These are phyloP conservation scores for Eulemur mongoz DNA, from an alignment of 2,797 vertebrate species.

Conservation along the genomic window DNA sequence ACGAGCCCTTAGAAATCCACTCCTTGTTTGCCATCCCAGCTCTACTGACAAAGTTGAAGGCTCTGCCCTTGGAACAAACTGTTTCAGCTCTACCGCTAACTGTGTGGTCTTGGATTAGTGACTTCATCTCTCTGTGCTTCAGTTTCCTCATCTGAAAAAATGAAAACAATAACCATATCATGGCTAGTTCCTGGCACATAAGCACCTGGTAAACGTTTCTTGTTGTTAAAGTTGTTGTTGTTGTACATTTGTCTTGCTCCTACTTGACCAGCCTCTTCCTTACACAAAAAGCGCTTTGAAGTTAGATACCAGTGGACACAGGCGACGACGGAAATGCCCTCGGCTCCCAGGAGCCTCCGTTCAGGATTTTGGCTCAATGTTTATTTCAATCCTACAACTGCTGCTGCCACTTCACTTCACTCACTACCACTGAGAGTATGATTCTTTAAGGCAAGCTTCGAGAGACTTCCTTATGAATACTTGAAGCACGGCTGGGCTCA, in stretches of 20 bases:
- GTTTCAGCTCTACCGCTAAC: background rate
- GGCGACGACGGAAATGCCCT: background rate
- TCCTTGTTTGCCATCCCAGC: background rate
- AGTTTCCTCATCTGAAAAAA: background rate
- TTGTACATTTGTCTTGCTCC: background rate
- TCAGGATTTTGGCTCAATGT: background rate
- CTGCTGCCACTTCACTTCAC: background rate
- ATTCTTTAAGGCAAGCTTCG: background rate
- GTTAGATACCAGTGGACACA: background rate
- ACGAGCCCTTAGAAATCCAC: background rate
- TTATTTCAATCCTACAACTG: background rate
- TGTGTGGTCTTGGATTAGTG: background rate
- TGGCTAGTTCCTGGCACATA: background rate
- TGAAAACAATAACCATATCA: background rate
- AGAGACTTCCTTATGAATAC: conserved; percentile 40
- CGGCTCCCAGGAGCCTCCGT: background rate
- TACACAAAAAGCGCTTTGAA: background rate
- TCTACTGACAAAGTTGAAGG: background rate
- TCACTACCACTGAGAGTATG: background rate
- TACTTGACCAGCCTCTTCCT: background rate
- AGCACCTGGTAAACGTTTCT: background rate
- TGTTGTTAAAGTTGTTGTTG: background rate
- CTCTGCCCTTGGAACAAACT: background rate
- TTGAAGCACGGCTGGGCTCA: conserved; percentile 14
- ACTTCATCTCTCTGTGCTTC: background rate